Conservation (phyloP, 1,140 invertebrate species). For the Philopotamus ludificatus region DNA sequence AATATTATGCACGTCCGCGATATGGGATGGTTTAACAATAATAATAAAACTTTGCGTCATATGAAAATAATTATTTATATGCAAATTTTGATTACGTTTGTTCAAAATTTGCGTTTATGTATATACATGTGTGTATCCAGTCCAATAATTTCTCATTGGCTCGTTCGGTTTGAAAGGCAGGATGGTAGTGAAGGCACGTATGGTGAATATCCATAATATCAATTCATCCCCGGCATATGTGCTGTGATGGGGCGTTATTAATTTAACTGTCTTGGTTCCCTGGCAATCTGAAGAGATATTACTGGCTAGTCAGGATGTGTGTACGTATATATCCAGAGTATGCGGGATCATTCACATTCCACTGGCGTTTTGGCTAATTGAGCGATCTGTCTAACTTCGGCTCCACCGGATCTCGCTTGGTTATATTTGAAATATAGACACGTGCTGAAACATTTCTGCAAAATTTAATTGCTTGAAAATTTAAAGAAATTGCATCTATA, state of each 20-base stretch:
- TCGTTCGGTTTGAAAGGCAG: too few relatives aligned
- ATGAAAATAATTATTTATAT: too few relatives aligned
- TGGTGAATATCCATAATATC: neutral
- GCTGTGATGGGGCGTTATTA: neutral
- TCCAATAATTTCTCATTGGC: too few relatives aligned
- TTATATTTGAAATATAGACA: neutral
- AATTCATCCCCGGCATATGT: neutral
- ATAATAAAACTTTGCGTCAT: too few relatives aligned
- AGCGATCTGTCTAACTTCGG: conserved; percentile 2
- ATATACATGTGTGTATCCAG: too few relatives aligned
- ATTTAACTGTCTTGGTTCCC: neutral
- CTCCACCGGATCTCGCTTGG: neutral
- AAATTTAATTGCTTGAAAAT: neutral
- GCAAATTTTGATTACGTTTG: too few relatives aligned
- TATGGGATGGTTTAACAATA: too few relatives aligned
- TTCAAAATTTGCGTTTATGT: too few relatives aligned
- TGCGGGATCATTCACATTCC: conserved; percentile 1
- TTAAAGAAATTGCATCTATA: neutral
- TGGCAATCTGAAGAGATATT: neutral
- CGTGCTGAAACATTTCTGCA: neutral
- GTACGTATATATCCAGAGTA: neutral
- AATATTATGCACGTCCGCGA: too few relatives aligned
- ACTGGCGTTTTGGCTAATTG: neutral
- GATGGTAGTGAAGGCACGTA: neutral
- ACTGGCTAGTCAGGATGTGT: neutral